phyloP scores from a whole-genome alignment of 2,113 vertebrate genomes.

The Penelope pileata region DNA sequence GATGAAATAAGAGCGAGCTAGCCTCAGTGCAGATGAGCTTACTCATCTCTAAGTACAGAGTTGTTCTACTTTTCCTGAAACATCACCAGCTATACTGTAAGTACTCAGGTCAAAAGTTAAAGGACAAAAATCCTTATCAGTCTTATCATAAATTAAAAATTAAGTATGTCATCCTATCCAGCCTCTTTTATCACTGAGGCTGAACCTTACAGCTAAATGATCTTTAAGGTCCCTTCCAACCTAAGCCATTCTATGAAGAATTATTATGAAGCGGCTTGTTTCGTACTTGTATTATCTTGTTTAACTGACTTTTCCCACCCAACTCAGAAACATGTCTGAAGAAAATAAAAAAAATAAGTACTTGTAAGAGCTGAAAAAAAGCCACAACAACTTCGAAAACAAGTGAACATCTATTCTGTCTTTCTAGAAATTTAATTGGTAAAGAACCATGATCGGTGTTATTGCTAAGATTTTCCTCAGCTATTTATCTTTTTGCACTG shows the following conservation, averaged over 20 bases:
- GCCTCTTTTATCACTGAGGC: neutral
- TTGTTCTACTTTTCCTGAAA: neutral
- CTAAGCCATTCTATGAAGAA: too few relatives aligned
- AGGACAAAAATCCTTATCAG: neutral
- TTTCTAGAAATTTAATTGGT: neutral
- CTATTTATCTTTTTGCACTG: neutral
- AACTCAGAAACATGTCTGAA: neutral
- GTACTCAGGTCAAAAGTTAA: neutral
- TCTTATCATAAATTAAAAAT: neutral
- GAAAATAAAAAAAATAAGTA: neutral
- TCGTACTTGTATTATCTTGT: neutral
- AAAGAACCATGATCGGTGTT: neutral
- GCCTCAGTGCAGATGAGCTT: neutral
- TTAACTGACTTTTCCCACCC: neutral
- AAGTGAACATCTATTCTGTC: neutral
- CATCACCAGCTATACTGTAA: neutral
- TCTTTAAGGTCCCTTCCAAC: too few relatives aligned
- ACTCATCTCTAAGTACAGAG: neutral
- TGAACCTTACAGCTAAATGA: neutral
- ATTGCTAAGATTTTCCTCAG: neutral
- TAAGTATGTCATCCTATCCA: neutral
- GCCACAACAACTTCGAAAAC: neutral
- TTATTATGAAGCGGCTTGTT: neutral
- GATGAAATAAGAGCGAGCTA: neutral
- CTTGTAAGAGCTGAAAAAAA: neutral